Evolutionary conservation across 2,113 vertebrate species (phyloP), one percentile per base, ranked within the genome.

Genomic region (Balaenoptera acutorostrata): DNA sequence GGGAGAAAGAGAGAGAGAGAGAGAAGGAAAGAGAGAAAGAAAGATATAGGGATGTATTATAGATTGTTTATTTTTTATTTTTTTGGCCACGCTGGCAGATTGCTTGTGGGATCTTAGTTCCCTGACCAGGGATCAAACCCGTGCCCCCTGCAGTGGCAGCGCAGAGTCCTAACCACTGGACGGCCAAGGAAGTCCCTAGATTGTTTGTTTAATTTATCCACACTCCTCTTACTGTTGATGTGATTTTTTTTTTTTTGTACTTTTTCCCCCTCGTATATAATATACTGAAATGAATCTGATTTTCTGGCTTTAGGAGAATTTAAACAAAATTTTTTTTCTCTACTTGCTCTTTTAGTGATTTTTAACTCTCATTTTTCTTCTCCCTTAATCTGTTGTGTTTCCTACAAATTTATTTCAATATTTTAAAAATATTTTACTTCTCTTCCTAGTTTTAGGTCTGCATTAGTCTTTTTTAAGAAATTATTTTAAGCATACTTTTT

Each of bases 371-470:
- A 69, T 25, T 59, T 66, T 77, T 83, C 59, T 88, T 57, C 17
- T 92, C 41, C 63, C 1, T 68, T 94, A 36, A 36, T 55, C 44
- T 69, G 33, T 64, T 55, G 17, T 64, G 44, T 94, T 95, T 92
- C 69, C 33, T 68, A 90, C 75, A 95, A 88, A 97, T 1, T 80
- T 77, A 92, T 29, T 83, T 94, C 25, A 87, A 29, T 92, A 31
- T 97, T 68, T 69, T 41, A 83, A 59, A 96, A 75, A 59, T 1
- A 77, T 84, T 92, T 96, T 85, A 85, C 49, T 90, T 96, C 15
- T 57, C 36, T 80, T 59, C 39, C 27, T 90, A 81, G 18, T 63
- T 92, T 80, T 78, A 88, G 72, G 44, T 52, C 46, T 83, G 25
- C 6, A 41, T 81, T 91, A 63, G n/a, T 90, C 15, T 87, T 87